phyloP scores from a whole-genome alignment of 2,797 vertebrate species.

The Philypnodon macrostomus region DNA sequence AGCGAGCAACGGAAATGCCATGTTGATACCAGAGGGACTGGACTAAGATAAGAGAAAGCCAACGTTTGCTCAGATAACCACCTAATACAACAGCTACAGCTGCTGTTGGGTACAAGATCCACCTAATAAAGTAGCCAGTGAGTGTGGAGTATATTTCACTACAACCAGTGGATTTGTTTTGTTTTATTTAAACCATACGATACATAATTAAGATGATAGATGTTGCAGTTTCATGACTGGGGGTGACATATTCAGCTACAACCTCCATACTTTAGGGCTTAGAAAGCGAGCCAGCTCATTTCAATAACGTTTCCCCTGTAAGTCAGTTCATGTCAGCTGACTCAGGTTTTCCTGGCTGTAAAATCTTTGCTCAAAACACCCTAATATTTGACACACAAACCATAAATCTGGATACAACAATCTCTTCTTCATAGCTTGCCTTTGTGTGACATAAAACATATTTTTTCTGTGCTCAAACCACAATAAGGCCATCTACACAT shows the following conservation, averaged over 20 bases:
- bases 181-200: not conserved
- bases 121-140: no score
- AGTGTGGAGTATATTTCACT: no score
- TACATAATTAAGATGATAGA: not conserved
- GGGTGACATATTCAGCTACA: slow-evolving; percentile 2
- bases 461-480: no score
- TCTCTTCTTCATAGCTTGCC: not conserved
- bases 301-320: slow-evolving; percentile 6
- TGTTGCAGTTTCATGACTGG: slow-evolving; percentile 1
- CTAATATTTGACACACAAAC: slow-evolving; percentile 1
- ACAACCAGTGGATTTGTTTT: not conserved
- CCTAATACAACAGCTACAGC: no score
- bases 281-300: slow-evolving; percentile 7
- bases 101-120: no score
- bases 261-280: not conserved
- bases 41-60: no score
- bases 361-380: slow-evolving; percentile 2
- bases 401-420: not conserved
- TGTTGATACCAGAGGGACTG: no score
- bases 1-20: no score
- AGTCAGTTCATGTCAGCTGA: slow-evolving; percentile 6
- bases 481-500: no score
- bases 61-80: no score
- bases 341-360: slow-evolving; percentile 6
- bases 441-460: no score